Base-by-base conservation (phyloP, 2,113 vertebrate genomes). In the Planiliza haematocheilus region DNA sequence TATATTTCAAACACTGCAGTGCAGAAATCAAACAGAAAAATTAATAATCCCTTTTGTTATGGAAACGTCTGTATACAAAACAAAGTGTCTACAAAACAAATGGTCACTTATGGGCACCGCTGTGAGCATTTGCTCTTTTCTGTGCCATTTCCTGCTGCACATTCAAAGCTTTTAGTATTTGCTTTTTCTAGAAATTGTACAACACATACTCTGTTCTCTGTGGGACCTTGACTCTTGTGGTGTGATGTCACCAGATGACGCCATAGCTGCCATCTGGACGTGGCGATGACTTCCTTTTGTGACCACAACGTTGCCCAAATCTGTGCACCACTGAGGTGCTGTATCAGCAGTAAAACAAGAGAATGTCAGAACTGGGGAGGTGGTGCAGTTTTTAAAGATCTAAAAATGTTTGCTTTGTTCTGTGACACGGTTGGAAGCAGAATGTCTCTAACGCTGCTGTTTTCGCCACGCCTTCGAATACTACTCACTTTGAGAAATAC, bases 201-300 rank as follows among this genome's bases (percentile, higher is more conserved):
- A 30, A 5, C 39, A 14, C n/a, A 13, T 63, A 3, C 41, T 24
- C 51, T 65, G 77, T 6, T 39, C 77, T 69, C 79, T 68, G 62
- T 46, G 58, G 74, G 30, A 34, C 60, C 53, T 77, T 64, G 65
- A 55, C 68, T 81, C 66, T 81, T 65, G 61, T 71, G 71, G 46
- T 38, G 77, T 91, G 88, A 91, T 71, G 80, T 91, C 86, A 86
- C 62, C 51, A 50, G 41, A 70, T 86, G 84, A 91, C 38, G 78
- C 55, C 76, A 83, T 58, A 59, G 68, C 60, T 52, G 73, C 88
- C 78, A 91, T 91, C 86, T 93, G 89, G 88, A 76, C 82, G 53
- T 65, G 56, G 71, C 68, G 72, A 81, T 74, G 77, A 74, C 74
- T 86, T 90, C 76, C 78, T 86, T 76, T 87, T 78, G 79, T 79